A percentile compares a stretch with the other conserved stretches of the same genome.
phyloP scores from a whole-genome alignment of 2,797 vertebrate genomes.

The Salmo trutta region DNA sequence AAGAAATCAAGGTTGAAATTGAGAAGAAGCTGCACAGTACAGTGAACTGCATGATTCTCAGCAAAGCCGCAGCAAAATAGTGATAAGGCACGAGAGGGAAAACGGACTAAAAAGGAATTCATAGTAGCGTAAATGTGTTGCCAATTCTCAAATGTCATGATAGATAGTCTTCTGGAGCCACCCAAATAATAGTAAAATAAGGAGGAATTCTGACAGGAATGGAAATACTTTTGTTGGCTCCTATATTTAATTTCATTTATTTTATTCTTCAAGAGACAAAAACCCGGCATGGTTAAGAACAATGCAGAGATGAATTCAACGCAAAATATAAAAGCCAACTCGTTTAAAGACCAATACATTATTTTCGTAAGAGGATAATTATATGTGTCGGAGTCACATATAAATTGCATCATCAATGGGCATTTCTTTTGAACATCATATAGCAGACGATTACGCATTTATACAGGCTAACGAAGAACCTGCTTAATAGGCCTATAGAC shows the following conservation, averaged over 20 bases:
- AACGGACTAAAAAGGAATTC: background rate
- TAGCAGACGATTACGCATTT: background rate
- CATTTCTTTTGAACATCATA: background rate
- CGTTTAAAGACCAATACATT: background rate
- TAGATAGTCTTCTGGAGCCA: background rate
- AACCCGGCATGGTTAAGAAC: background rate
- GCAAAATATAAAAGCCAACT: background rate
- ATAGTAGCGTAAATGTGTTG: background rate
- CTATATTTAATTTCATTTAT: too few relatives aligned
- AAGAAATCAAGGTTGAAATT: slow-evolving; percentile 18
- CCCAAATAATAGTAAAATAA: background rate
- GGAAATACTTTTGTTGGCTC: too few relatives aligned
- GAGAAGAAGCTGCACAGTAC: slow-evolving; percentile 1
- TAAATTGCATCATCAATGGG: background rate
- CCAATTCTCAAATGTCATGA: background rate
- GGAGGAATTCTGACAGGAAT: too few relatives aligned
- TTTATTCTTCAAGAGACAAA: too few relatives aligned
- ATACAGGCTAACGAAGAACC: background rate
- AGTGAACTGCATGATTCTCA: background rate
- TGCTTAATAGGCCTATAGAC: background rate
- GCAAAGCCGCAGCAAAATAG: background rate
- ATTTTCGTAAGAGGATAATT: background rate
- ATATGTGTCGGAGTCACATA: background rate
- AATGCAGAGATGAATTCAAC: background rate
- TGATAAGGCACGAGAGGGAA: background rate